These are phyloP conservation scores for Wasmannia auropunctata DNA, from an alignment of 1,140 invertebrate genomes.

Conservation along the genomic window DNA sequence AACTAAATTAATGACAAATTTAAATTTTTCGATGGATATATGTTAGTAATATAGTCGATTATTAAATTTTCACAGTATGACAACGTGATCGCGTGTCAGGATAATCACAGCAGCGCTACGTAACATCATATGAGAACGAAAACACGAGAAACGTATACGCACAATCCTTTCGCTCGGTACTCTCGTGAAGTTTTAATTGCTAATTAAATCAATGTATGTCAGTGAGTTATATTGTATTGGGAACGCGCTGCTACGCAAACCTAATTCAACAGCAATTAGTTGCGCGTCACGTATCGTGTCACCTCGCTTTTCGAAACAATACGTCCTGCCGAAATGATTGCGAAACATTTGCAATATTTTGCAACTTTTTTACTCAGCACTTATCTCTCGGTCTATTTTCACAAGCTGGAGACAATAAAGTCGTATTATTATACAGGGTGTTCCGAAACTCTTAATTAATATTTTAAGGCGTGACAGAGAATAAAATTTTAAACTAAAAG, in stretches of 20 bases:
- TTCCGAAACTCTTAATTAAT: too few species aligned
- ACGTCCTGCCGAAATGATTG: background rate
- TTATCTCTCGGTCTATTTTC: background rate
- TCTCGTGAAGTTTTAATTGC: conserved; percentile 53
- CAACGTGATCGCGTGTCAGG: background rate
- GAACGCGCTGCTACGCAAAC: conserved; percentile 1
- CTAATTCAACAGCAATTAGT: conserved; percentile 50
- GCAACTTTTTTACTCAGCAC: background rate
- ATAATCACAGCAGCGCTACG: conserved; percentile 6
- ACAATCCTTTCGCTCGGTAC: background rate
- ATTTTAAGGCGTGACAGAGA: too few species aligned
- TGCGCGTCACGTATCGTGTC: conserved; percentile 23
- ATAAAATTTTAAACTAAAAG: too few species aligned
- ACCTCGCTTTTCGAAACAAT: background rate
- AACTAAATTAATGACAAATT: background rate
- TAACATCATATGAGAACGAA: conserved; percentile 14
- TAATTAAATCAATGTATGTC: conserved; percentile 58
- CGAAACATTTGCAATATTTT: background rate
- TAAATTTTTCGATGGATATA: too few species aligned
- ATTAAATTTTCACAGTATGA: background rate
- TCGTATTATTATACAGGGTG: background rate
- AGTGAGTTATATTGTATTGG: conserved; percentile 45
- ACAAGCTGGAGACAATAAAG: background rate
- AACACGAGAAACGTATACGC: conserved; percentile 18
- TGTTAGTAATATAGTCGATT: background rate